These are phyloP conservation scores for Rhabdophis nuchalis DNA, from an alignment of 2,797 vertebrate genomes.

Conservation along the genomic window DNA sequence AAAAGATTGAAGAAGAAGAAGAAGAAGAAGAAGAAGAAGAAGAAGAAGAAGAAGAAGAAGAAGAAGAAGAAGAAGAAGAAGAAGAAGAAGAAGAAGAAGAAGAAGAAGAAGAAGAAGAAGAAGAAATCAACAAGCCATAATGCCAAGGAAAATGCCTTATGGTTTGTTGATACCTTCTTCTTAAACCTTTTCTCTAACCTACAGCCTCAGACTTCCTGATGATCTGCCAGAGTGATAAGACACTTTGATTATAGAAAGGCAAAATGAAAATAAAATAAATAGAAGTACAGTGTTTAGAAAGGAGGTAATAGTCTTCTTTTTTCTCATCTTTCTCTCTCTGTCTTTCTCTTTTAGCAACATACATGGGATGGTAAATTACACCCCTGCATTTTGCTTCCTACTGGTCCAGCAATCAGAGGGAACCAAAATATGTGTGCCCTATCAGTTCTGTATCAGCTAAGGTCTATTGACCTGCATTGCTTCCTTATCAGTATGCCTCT, in stretches of 20 bases:
- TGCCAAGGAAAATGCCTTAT: neutral
- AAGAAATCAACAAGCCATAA: neutral
- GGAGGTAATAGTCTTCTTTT: neutral
- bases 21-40: neutral
- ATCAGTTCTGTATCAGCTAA: neutral
- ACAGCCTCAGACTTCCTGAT: neutral
- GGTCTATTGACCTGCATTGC: neutral
- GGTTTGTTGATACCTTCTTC: neutral
- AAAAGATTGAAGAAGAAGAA: neutral
- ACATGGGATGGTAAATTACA: neutral
- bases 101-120: neutral
- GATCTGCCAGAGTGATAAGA: neutral
- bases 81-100: neutral
- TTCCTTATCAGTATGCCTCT: constrained; percentile 24
- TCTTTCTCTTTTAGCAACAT: neutral
- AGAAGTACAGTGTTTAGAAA: neutral
- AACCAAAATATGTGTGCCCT: neutral
- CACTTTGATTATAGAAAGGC: neutral
- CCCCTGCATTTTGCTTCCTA: neutral
- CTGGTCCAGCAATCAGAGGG: neutral
- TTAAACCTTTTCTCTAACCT: neutral
- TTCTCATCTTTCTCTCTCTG: neutral
- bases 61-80: neutral
- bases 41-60: neutral
- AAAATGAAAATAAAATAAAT: neutral